Conservation (phyloP, 2,797 vertebrate species). For the Hephaestus fuliginosus region DNA sequence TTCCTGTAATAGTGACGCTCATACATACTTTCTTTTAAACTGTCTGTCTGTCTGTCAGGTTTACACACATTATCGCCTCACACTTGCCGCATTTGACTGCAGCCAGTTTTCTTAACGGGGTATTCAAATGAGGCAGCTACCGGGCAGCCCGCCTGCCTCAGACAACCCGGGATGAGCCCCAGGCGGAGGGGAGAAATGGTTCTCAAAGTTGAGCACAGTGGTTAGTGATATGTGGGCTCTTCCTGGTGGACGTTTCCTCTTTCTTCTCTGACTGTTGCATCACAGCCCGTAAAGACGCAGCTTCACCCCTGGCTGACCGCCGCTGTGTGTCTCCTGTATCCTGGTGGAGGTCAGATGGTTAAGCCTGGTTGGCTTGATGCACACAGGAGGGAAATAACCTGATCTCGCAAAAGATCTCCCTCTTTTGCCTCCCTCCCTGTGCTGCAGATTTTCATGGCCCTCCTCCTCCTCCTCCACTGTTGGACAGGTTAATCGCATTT, state of each 20-base stretch:
- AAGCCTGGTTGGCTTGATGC: conserved; percentile 10
- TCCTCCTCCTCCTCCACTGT: neutral
- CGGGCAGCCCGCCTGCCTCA: neutral
- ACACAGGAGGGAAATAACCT: neutral
- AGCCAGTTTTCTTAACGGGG: conserved; percentile 41
- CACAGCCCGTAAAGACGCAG: conserved; percentile 34
- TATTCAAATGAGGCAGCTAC: conserved; percentile 32
- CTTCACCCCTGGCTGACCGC: conserved; percentile 33
- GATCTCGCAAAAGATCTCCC: neutral
- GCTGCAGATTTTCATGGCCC: conserved; percentile 11
- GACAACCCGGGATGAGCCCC: no score
- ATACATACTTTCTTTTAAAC: conserved; percentile 33
- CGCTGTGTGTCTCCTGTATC: conserved; percentile 20
- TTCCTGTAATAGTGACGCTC: neutral
- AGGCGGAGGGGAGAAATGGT: no score
- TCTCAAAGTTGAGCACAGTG: neutral
- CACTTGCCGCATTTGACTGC: conserved; percentile 68
- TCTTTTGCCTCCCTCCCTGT: neutral
- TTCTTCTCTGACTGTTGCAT: conserved; percentile 41
- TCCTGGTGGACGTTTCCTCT: conserved; percentile 32
- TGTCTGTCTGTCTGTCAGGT: conserved; percentile 34
- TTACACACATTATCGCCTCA: conserved; percentile 24
- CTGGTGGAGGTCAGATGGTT: conserved; percentile 58
- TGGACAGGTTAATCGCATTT: conserved; percentile 58
- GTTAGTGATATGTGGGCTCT: neutral